A percentile compares a stretch with the other conserved stretches of the same genome.
These are phyloP conservation scores for Phalacrocorax carbo DNA, from an alignment of 2,113 vertebrate genomes.

Conservation along the genomic window DNA sequence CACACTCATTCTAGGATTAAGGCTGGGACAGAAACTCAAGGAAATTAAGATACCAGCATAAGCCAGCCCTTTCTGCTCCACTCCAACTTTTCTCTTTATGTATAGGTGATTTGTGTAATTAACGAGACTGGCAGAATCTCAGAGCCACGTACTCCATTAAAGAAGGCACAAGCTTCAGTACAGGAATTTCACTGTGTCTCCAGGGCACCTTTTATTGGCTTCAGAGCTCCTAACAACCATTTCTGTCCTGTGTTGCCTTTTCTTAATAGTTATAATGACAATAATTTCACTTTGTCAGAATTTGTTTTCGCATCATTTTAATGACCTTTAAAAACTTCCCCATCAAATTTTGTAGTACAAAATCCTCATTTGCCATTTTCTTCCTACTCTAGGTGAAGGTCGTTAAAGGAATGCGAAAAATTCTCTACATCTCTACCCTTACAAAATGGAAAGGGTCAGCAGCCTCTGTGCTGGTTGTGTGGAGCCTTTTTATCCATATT, in stretches of 20 bases:
- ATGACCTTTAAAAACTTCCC: not conserved
- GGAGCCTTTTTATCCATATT: not conserved
- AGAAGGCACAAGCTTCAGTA: not conserved
- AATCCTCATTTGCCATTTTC: not conserved
- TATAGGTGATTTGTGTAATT: not conserved
- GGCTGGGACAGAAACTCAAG: not conserved
- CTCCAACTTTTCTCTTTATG: not conserved
- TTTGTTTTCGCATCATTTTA: not conserved
- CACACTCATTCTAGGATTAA: not conserved
- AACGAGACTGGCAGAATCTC: not conserved
- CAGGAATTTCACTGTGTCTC: not conserved
- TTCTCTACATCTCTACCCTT: not conserved
- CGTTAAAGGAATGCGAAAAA: not conserved
- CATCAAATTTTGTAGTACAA: too few relatives aligned
- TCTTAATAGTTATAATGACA: not conserved
- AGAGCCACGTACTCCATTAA: not conserved
- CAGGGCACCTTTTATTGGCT: not conserved
- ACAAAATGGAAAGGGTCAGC: not conserved
- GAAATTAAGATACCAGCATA: not conserved
- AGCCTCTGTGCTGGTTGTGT: not conserved
- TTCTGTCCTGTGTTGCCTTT: not conserved
- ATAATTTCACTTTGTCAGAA: not conserved
- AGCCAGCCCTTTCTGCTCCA: not conserved
- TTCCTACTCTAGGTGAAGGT: not conserved
- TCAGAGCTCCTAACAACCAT: not conserved